These are phyloP conservation scores for Onychomys leucogaster DNA, from an alignment of 2,797 vertebrate species.

Conservation along the genomic window DNA sequence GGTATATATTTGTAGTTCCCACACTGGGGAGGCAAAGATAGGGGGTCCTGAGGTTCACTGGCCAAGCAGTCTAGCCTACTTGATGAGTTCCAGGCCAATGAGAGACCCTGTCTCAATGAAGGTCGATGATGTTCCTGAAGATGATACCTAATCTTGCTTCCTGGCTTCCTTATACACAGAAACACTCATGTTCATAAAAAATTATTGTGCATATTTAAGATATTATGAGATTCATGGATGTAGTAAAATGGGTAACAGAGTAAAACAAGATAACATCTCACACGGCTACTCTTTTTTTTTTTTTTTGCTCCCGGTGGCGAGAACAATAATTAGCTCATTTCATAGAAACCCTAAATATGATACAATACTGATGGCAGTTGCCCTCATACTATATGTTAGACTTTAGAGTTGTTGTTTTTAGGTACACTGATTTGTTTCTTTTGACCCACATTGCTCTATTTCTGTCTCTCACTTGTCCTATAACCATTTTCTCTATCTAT, in stretches of 20 bases:
- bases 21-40: background rate
- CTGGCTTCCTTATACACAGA: background rate
- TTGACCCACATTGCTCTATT: background rate
- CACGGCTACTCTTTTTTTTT: background rate
- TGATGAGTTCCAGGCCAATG: background rate
- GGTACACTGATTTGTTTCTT: background rate
- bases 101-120: background rate
- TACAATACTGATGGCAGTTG: too few species aligned
- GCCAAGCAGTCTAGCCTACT: background rate
- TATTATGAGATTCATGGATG: background rate
- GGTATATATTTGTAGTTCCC: background rate
- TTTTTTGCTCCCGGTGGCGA: background rate
- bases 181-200: background rate
- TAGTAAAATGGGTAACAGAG: background rate
- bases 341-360: background rate
- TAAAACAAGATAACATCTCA: background rate
- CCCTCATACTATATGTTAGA: background rate
- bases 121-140: background rate
- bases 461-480: background rate
- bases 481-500: background rate
- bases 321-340: background rate
- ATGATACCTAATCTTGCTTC: background rate
- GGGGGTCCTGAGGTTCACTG: background rate
- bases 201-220: background rate
- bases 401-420: background rate